phyloP scores from a whole-genome alignment of 64 coral and sea anemone genomes.

The Catalaphyllia jardinei region DNA sequence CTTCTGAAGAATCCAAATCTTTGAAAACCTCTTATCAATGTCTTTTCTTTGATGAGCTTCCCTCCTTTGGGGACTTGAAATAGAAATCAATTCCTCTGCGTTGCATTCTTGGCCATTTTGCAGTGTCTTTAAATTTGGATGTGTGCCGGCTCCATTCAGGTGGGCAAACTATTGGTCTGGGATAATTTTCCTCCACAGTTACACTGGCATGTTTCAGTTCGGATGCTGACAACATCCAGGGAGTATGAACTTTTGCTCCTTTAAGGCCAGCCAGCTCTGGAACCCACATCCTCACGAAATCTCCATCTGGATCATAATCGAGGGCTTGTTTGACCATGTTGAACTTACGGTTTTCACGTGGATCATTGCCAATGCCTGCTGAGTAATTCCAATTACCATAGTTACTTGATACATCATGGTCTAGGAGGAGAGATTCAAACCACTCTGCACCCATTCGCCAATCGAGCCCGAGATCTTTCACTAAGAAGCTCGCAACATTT shows the following conservation, averaged over 20 bases:
- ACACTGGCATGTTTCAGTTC: conserved; percentile 36
- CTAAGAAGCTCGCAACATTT: conserved; percentile 72
- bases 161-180: conserved; percentile 32
- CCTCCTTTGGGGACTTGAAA: conserved; percentile 26
- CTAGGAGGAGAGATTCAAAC: conserved; percentile 74
- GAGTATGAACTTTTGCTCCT: conserved; percentile 56
- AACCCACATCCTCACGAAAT: conserved; percentile 40
- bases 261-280: conserved; percentile 70
- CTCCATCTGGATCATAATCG: conserved; percentile 73
- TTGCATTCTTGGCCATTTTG: conserved; percentile 1
- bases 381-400: conserved; percentile 82
- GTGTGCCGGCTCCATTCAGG: conserved; percentile 67
- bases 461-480: conserved; percentile 69
- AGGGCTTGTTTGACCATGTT: conserved; percentile 76
- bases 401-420: conserved; percentile 75
- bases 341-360: conserved; percentile 69
- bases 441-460: conserved; percentile 76
- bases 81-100: conserved; percentile 63
- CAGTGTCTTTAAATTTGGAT: conserved; percentile 16
- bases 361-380: conserved; percentile 75
- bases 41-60: conserved; percentile 8
- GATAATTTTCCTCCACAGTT: conserved; percentile 47
- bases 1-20: not conserved
- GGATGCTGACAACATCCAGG: conserved; percentile 50
- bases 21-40: not conserved